These are phyloP conservation scores for Liparis tanakae DNA, from an alignment of 2,797 vertebrate species.

Conservation along the genomic window DNA sequence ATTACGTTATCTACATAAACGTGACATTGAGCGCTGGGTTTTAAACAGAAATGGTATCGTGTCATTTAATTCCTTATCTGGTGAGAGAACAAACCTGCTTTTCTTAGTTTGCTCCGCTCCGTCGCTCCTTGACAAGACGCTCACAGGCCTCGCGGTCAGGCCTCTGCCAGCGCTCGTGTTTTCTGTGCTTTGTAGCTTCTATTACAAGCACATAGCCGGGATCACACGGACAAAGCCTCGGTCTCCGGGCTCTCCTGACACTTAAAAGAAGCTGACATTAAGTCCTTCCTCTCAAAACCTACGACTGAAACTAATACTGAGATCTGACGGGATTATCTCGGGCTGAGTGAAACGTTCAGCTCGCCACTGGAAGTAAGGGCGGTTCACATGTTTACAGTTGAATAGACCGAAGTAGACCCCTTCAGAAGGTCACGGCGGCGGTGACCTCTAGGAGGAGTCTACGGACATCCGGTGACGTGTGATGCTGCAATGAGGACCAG, in stretches of 20 bases:
- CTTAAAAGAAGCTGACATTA: conserved; percentile 4
- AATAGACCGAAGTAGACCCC: background rate
- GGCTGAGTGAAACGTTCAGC: background rate
- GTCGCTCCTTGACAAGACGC: conserved; percentile 29
- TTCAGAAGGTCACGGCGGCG: background rate
- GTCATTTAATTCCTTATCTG: conserved; percentile 47
- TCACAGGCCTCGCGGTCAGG: conserved; percentile 31
- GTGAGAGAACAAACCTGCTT: conserved; percentile 44
- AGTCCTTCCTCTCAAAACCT: conserved; percentile 14
- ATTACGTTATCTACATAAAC: no score
- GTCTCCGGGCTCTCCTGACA: conserved; percentile 14
- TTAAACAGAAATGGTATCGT: conserved; percentile 32
- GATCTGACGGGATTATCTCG: conserved; percentile 12
- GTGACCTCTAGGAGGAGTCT: background rate
- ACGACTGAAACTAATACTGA: conserved; percentile 4
- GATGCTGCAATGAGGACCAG: background rate
- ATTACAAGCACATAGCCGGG: conserved; percentile 13
- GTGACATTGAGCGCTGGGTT: conserved; percentile 16
- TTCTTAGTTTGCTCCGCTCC: conserved; percentile 53
- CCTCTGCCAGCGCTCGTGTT: conserved; percentile 16
- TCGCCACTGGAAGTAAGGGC: background rate
- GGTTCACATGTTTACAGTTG: background rate
- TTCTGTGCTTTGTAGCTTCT: conserved; percentile 11
- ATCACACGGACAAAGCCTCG: conserved; percentile 30
- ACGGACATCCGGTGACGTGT: background rate